Base-by-base conservation (phyloP, 2,113 vertebrate species). In the Ascaphus truei region DNA sequence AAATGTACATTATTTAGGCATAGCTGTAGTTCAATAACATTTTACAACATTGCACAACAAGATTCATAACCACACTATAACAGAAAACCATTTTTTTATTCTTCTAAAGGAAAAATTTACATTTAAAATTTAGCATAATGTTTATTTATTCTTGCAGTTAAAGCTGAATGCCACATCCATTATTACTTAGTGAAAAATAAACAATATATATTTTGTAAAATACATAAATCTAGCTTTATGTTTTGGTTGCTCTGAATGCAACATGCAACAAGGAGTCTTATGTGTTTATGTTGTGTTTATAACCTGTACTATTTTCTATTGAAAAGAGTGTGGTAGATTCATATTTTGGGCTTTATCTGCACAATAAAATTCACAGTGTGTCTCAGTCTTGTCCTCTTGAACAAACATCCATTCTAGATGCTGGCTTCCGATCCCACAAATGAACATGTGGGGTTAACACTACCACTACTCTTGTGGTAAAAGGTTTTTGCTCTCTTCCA, bases 161-260 rank as follows among this genome's bases (percentile, higher is more conserved):
- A 80, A 77, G 61, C 69, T 79, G 62, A 52, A 51, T 39, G 39
- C 52, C 67, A 31, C 55, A 72, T 68, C 80, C 85, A 88, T 89
- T 84, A 83, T 58, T 48, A 51, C 56, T 68, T 47, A 76, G 71
- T 75, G 77, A 80, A 52, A 77, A 27, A 72, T 73, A 68, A 76
- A 68, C 18, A 13, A 77, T 27, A 69, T 36, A 72, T 65, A 68
- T 68, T 3, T 78, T 37, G 73, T 73, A 81, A 84, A 84, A 77
- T 73, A 81, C 81, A 84, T 85, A 89, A 90, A 88, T 83, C 79
- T 78, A 75, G 20, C 58, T 81, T 84, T 85, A 84, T 79, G 78
- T 85, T 84, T 85, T 74, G 77, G 73, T 16, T 60, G 73, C 63
- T 66, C 72, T 75, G 75, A 76, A 80, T 75, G 62, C 76, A 83